Base-by-base conservation (phyloP, 2,113 vertebrate species). In the Siniperca knerii region DNA sequence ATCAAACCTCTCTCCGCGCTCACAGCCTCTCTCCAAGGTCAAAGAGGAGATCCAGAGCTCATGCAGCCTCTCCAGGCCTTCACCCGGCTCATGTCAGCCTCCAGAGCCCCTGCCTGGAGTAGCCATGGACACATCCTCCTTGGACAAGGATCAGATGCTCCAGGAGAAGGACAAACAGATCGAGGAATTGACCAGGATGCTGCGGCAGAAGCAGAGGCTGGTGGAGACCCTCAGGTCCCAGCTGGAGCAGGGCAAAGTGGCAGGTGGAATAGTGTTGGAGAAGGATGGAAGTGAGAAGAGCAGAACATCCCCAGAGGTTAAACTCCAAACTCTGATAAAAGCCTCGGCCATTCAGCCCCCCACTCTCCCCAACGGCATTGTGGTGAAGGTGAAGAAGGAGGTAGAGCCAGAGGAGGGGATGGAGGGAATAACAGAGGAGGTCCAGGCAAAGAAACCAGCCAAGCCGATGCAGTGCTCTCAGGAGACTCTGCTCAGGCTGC, bases 151-250 rank as follows among this genome's bases (percentile, higher is more conserved):
- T 94, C 97, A 97, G 95, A 99, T 99, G 98, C 95, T 99, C 68
- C 98, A 98, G 90, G 98, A 99, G 90, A 99, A 99, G 91, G 98
- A 99, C 94, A 98, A 97, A 91, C 98, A 98, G 91, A 99, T 99
- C 0, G 96, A 99, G 92, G 98, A 98, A 83, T 92, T 99, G 88
- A 99, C 98, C 0, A 96, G 96, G 83, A 99, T 99, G 98, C 96
- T 99, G 79, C 96, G 95, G 78, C 98, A 99, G 93, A 99, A 99
- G 91, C 98, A 99, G 96, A 95, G 96, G 94, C 96, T 98, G 90
- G 98, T 99, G 81, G 98, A 99, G 94, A 96, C 97, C 40, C 97
- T 99, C 6, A 86, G 97, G 46, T 96, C 97, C 23, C 98, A 99
- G 94, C 96, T 99, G 67, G 98, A 99, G 93, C 97, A 97, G 85